Evolutionary conservation across 64 coral and sea anemone species (phyloP).

Genomic region (Anthopleura sola): DNA sequence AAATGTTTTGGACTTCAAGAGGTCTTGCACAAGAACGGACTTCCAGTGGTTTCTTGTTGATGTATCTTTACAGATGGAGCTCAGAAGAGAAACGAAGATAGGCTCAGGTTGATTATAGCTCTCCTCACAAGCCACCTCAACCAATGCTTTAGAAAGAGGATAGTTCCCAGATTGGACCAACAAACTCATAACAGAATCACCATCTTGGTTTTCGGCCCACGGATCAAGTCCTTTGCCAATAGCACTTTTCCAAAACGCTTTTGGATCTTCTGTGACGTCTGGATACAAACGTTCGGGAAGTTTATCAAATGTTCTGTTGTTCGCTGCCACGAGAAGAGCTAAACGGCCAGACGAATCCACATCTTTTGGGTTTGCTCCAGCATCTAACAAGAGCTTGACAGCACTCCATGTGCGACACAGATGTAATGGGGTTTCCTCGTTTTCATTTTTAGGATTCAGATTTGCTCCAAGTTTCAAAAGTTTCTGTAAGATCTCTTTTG

Average conservation of each 20-base stretch:
- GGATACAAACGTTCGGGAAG: not conserved
- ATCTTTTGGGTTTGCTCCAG: slow-evolving; percentile 7
- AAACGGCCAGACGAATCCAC: not conserved
- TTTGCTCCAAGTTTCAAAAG: slow-evolving; percentile 13
- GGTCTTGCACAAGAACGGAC: not conserved
- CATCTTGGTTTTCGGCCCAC: not conserved
- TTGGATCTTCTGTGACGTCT: not conserved
- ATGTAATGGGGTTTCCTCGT: slow-evolving; percentile 11
- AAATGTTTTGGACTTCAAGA: not conserved
- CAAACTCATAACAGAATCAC: not conserved
- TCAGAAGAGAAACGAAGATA: not conserved
- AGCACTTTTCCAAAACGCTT: not conserved
- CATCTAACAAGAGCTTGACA: not conserved
- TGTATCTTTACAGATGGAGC: not conserved
- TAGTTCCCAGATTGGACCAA: not conserved
- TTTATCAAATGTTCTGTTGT: not conserved
- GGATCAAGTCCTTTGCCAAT: not conserved
- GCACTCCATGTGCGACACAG: slow-evolving; percentile 3
- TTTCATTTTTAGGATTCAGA: slow-evolving; percentile 1
- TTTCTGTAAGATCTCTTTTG: not conserved
- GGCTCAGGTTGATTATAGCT: not conserved
- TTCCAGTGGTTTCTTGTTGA: not conserved
- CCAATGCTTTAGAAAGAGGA: not conserved
- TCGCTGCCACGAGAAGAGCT: not conserved
- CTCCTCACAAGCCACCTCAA: not conserved